phyloP scores from a whole-genome alignment of 2,113 vertebrate species.

The Serinus canaria region DNA sequence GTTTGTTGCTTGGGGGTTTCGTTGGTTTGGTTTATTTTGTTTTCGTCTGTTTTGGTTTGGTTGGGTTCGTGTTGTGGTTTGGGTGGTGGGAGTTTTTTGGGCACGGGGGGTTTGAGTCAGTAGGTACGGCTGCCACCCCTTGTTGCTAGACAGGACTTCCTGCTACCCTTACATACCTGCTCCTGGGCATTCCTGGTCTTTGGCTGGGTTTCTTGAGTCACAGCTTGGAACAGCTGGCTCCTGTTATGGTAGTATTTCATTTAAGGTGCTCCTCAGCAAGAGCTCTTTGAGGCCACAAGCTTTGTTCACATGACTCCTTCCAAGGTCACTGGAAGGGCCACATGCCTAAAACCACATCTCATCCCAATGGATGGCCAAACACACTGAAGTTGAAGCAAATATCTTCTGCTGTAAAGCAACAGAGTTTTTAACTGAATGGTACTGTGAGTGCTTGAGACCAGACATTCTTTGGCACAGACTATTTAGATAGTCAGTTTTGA shows the following conservation, averaged over 20 bases:
- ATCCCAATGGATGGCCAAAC: not conserved
- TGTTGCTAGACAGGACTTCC: not conserved
- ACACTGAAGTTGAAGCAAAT: not conserved
- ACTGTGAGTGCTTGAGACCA: not conserved
- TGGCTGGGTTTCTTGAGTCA: no score
- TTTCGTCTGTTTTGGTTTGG: not conserved
- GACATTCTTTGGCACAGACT: not conserved
- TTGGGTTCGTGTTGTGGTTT: not conserved
- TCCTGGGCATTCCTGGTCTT: not conserved
- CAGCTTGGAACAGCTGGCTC: not conserved
- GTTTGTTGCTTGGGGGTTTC: not conserved
- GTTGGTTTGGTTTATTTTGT: not conserved
- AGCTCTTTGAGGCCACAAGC: not conserved
- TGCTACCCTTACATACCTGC: rapidly evolving
- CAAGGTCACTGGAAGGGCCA: not conserved
- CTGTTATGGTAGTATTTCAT: not conserved
- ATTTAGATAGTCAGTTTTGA: not conserved
- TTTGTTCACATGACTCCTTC: not conserved
- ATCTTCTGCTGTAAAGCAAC: not conserved
- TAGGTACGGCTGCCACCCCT: not conserved
- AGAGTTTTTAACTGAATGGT: not conserved
- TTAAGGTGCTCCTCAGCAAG: not conserved
- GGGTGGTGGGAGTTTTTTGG: not conserved
- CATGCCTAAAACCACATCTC: not conserved
- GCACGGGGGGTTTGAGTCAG: not conserved